Conservation (phyloP, 1,140 invertebrate genomes). For the Akabosia matsudoensis region DNA sequence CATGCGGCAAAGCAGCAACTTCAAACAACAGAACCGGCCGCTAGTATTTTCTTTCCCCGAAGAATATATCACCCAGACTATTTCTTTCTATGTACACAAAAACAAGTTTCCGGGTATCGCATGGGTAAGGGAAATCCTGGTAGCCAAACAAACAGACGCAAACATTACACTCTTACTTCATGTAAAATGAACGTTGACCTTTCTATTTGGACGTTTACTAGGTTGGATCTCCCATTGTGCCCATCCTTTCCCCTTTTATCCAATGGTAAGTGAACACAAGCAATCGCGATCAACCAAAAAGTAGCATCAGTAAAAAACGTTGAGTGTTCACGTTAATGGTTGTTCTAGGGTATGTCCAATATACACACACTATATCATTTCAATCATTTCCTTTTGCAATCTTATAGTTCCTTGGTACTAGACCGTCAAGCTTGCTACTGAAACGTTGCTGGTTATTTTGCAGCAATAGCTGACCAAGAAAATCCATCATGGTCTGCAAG, state of each 20-base stretch:
- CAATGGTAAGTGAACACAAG: neutral
- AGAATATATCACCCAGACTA: neutral
- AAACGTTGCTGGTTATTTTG: neutral
- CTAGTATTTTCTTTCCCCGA: neutral
- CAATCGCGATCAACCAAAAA: too few relatives aligned
- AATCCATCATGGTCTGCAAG: neutral
- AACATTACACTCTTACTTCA: neutral
- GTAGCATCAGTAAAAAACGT: neutral
- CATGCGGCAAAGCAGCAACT: neutral
- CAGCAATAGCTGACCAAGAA: neutral
- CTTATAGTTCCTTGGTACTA: neutral
- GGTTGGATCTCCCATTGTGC: neutral
- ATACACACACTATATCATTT: neutral
- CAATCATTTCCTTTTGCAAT: conserved; percentile 3
- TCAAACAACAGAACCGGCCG: neutral
- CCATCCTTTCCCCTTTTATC: neutral
- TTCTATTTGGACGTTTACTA: neutral
- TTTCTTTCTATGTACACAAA: neutral
- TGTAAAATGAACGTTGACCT: conserved; percentile 5
- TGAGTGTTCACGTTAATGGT: neutral
- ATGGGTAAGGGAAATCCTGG: neutral
- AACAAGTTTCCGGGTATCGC: neutral
- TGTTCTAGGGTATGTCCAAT: neutral
- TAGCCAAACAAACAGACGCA: neutral
- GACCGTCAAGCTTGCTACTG: neutral